phyloP scores from a whole-genome alignment of 2,888 invertebrate genomes.

The Epinotia bilunana region DNA sequence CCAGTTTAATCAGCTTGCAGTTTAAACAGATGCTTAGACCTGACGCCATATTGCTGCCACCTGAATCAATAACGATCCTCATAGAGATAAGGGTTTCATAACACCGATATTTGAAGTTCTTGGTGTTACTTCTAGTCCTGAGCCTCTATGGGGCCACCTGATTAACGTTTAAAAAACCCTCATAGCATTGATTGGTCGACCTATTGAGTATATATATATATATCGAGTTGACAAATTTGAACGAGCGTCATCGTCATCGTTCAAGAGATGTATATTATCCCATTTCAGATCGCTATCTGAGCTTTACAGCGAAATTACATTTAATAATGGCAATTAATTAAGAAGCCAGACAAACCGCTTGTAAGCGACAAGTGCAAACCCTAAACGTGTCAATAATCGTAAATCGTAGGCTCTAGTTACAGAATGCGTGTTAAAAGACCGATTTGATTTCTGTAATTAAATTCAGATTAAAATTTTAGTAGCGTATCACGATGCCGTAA shows the following conservation, averaged over 20 bases:
- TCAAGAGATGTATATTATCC: not conserved
- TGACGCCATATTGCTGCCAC: not conserved
- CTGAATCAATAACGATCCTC: not conserved
- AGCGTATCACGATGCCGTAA: conserved; percentile 77
- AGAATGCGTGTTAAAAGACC: conserved; percentile 59
- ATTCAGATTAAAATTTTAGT: conserved; percentile 78
- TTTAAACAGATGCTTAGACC: not conserved
- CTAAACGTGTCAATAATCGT: conserved; percentile 19
- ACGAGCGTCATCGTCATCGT: not conserved
- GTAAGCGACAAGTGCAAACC: not conserved
- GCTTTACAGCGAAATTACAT: too few species aligned
- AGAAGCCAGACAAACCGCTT: not conserved
- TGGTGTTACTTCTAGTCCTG: not conserved
- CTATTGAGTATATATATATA: too few species aligned
- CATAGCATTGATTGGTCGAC: not conserved
- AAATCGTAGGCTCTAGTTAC: conserved; percentile 47
- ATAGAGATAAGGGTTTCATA: not conserved
- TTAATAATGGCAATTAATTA: too few species aligned
- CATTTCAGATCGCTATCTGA: not conserved
- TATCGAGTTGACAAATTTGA: too few species aligned
- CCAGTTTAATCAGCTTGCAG: too few species aligned
- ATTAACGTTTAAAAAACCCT: not conserved
- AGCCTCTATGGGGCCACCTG: not conserved
- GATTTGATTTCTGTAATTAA: conserved; percentile 72
- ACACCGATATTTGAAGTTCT: not conserved